phyloP scores from a whole-genome alignment of 2,797 vertebrate genomes.

The Myotis vivesi region DNA sequence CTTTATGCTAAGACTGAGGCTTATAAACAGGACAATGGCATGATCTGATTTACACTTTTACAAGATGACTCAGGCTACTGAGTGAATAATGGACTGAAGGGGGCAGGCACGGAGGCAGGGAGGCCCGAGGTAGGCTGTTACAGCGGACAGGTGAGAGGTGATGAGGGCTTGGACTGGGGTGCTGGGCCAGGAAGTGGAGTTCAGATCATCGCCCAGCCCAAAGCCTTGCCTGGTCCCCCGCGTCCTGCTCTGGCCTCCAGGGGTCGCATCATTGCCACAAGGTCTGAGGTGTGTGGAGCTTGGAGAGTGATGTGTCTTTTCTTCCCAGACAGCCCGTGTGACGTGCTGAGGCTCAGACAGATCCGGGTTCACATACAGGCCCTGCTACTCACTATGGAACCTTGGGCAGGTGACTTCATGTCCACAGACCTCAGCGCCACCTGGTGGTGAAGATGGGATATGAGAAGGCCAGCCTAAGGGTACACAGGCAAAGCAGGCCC shows the following conservation, averaged over 20 bases:
- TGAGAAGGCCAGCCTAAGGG: background rate
- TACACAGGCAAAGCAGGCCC: background rate
- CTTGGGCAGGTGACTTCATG: background rate
- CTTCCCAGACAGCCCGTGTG: background rate
- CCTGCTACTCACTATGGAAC: background rate
- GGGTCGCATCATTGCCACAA: background rate
- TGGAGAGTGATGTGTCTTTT: fast-evolving
- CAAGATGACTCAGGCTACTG: background rate
- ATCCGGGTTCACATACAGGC: background rate
- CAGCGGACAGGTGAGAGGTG: background rate
- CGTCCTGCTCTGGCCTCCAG: background rate
- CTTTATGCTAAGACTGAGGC: background rate
- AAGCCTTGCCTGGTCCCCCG: background rate
- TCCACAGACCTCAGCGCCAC: background rate
- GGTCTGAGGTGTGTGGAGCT: background rate
- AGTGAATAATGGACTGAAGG: background rate
- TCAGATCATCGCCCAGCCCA: background rate
- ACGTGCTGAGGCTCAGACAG: background rate
- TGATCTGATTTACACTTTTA: background rate
- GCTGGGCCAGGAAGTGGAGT: background rate
- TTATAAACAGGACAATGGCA: background rate
- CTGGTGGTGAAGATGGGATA: background rate
- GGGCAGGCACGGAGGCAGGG: background rate
- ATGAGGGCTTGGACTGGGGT: fast-evolving
- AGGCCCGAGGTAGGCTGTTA: background rate